A percentile compares a stretch with the other conserved stretches of the same genome.
phyloP scores from a whole-genome alignment of 92 coral and sea anemone genomes.

The Bergia sp. region DNA sequence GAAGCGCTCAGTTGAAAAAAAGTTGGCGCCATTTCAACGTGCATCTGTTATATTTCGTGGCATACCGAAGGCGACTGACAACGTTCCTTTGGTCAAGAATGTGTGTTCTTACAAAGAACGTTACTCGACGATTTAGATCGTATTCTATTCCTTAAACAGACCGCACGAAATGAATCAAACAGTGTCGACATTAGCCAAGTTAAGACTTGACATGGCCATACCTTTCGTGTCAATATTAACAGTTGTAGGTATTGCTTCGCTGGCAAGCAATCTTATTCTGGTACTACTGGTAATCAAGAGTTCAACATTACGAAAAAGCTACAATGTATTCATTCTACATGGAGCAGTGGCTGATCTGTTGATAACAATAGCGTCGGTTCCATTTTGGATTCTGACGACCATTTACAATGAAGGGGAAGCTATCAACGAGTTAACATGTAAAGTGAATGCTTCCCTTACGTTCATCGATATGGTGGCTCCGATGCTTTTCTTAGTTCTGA shows the following conservation, averaged over 20 bases:
- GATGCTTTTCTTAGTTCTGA: constrained; percentile 64
- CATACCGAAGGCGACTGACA: neutral
- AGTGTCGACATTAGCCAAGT: neutral
- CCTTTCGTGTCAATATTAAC: constrained; percentile 80
- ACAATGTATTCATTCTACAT: constrained; percentile 75
- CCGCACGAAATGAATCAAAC: constrained; percentile 21
- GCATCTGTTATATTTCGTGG: neutral
- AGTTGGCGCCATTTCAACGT: constrained; percentile 43
- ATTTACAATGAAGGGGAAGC: constrained; percentile 67
- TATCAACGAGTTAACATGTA: constrained; percentile 60
- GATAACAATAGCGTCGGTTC: constrained; percentile 68
- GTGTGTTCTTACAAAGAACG: no score
- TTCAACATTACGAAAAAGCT: constrained; percentile 53
- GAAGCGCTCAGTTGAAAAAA: neutral
- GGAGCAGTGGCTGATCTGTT: constrained; percentile 70
- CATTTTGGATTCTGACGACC: constrained; percentile 82
- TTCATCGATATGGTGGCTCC: constrained; percentile 77
- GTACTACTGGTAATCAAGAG: constrained; percentile 69
- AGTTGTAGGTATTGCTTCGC: constrained; percentile 75
- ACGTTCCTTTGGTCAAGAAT: neutral
- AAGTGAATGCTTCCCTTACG: constrained; percentile 66
- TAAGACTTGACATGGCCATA: constrained; percentile 65
- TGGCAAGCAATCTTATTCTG: constrained; percentile 70
- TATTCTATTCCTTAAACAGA: neutral
- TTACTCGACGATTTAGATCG: neutral